Conservation (phyloP, 2,797 vertebrate species). For the Liasis olivaceus region DNA sequence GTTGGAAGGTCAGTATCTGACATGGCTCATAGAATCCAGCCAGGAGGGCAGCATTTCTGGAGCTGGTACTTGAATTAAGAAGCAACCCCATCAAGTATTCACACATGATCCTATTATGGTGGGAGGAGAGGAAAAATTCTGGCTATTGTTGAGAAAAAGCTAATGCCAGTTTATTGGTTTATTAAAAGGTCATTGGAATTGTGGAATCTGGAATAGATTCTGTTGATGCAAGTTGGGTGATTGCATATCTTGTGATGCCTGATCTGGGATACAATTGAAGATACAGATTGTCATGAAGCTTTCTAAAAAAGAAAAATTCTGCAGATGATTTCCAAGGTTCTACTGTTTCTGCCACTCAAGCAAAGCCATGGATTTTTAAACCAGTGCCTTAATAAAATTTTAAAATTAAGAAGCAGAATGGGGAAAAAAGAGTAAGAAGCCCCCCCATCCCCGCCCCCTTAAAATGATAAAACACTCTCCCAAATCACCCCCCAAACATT, state of each 20-base stretch:
- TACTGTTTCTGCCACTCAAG: not conserved
- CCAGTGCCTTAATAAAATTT: not conserved
- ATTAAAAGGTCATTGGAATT: not conserved
- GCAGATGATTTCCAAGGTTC: too few species aligned
- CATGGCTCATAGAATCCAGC: conserved; percentile 3
- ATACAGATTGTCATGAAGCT: too few species aligned
- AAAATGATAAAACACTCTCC: not conserved
- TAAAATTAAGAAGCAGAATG: not conserved
- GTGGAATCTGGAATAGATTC: not conserved
- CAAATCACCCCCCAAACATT: not conserved
- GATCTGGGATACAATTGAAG: too few species aligned
- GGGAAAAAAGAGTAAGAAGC: not conserved
- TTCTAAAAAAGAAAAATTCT: not conserved
- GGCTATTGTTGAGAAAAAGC: not conserved
- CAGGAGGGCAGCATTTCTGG: not conserved
- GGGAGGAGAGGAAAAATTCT: not conserved
- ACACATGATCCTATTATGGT: not conserved
- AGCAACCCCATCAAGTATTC: not conserved
- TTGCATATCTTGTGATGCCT: not conserved
- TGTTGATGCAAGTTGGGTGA: not conserved
- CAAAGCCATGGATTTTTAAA: not conserved
- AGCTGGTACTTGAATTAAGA: not conserved
- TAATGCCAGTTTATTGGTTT: not conserved
- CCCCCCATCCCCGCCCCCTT: not conserved
- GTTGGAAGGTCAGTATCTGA: not conserved